Percentiles rank a stretch among this genome's conserved stretches.
Conservation (phyloP, 1,140 invertebrate genomes). For the Amyelois transitella region DNA sequence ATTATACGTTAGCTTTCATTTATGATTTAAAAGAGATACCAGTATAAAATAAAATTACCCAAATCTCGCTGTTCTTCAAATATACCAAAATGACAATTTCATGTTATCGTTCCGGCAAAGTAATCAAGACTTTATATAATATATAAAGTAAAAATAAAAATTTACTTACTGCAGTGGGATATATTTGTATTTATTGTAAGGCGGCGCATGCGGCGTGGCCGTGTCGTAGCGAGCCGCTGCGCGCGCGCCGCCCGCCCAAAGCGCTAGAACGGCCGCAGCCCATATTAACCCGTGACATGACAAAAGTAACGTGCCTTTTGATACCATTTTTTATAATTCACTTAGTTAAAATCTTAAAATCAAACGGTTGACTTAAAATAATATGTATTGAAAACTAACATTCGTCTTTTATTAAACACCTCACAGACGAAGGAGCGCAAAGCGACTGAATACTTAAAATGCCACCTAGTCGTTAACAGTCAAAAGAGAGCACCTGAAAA, state of each 20-base stretch:
- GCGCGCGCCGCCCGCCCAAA: conserved; percentile 46
- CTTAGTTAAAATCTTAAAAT: neutral
- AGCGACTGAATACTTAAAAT: conserved; percentile 43
- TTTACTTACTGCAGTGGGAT: conserved; percentile 53
- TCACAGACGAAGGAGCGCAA: conserved; percentile 27
- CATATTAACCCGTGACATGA: conserved; percentile 48
- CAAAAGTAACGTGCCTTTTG: conserved; percentile 31
- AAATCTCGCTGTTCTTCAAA: neutral
- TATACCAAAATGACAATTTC: neutral
- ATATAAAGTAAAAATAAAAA: neutral
- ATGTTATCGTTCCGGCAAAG: neutral
- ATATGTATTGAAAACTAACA: neutral
- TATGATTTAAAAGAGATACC: too few species aligned
- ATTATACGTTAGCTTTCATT: too few species aligned
- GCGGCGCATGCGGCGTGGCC: conserved; percentile 53
- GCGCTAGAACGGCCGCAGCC: conserved; percentile 35
- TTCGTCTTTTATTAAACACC: conserved; percentile 1
- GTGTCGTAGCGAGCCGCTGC: conserved; percentile 49
- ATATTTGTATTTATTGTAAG: conserved; percentile 48
- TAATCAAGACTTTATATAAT: neutral
- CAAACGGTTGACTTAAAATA: neutral
- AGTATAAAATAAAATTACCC: too few species aligned
- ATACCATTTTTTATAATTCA: conserved; percentile 17
- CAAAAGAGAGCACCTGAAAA: conserved; percentile 41
- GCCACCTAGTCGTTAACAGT: conserved; percentile 47